A percentile compares a stretch with the other conserved stretches of the same genome.
phyloP scores from a whole-genome alignment of 2,888 invertebrate genomes.

The Leptinotarsa haldemani region DNA sequence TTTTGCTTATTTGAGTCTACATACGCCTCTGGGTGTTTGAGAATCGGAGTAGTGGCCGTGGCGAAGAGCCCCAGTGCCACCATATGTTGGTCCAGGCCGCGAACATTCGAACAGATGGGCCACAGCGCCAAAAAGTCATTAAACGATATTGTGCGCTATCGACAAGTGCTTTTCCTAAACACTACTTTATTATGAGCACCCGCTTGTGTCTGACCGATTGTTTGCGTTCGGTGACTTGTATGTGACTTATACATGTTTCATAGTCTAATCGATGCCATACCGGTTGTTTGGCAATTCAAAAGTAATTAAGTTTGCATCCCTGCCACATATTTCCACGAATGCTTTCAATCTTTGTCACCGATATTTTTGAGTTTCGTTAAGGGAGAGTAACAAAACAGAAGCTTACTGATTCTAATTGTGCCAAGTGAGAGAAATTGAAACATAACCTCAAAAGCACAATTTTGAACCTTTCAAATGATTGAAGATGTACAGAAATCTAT shows the following conservation, averaged over 20 bases:
- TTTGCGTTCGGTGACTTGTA: constrained; percentile 13
- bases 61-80: constrained; percentile 47
- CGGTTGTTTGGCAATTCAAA: background rate
- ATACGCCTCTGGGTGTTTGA: constrained; percentile 38
- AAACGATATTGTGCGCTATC: constrained; percentile 64
- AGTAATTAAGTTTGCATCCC: background rate
- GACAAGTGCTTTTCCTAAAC: constrained; percentile 62
- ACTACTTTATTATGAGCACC: constrained; percentile 51
- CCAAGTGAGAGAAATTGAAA: no score
- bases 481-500: no score
- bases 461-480: no score
- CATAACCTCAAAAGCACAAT: no score
- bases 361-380: no score
- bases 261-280: background rate
- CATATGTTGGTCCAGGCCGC: constrained; percentile 66
- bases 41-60: constrained; percentile 28
- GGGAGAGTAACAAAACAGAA: no score
- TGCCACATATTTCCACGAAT: background rate
- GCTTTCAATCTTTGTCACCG: no score
- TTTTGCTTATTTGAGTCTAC: background rate
- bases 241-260: background rate
- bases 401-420: no score
- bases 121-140: constrained; percentile 67
- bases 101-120: constrained; percentile 67
- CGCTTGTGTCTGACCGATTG: constrained; percentile 7